phyloP scores from a whole-genome alignment of 2,797 vertebrate species.

The Staurois parvus region DNA sequence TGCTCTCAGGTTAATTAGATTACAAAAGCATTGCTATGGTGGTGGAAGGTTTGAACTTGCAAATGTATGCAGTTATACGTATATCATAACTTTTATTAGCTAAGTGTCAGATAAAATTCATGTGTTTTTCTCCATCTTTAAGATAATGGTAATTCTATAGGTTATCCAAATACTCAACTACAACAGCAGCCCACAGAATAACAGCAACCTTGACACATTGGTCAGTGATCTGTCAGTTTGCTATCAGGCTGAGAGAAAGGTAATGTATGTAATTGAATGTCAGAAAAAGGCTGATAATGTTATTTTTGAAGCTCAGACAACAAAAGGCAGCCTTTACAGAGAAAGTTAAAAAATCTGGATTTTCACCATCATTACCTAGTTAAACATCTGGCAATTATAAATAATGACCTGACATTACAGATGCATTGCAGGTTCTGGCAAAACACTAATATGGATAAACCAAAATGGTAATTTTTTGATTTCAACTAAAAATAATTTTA shows the following conservation, averaged over 20 bases:
- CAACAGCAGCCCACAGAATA: neutral
- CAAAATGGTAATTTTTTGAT: neutral
- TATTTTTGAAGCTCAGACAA: no score
- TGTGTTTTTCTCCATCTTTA: no score
- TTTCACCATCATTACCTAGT: neutral
- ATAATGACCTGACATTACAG: neutral
- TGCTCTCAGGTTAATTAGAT: no score
- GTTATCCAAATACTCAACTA: no score
- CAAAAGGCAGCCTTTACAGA: neutral
- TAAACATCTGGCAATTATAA: neutral
- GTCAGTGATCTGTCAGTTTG: neutral
- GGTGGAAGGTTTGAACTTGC: no score
- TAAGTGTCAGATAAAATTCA: no score
- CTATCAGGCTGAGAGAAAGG: neutral
- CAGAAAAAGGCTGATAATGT: neutral
- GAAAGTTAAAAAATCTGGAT: neutral
- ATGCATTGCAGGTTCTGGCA: neutral
- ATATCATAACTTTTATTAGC: no score
- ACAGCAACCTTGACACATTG: neutral
- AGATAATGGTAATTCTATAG: no score
- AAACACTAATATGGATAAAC: neutral
- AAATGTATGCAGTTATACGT: no score
- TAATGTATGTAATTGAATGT: neutral
- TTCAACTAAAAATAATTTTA: neutral
- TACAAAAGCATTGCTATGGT: no score